These are phyloP conservation scores for Tachypleus tridentatus DNA, from an alignment of 1,140 invertebrate genomes.

Conservation along the genomic window DNA sequence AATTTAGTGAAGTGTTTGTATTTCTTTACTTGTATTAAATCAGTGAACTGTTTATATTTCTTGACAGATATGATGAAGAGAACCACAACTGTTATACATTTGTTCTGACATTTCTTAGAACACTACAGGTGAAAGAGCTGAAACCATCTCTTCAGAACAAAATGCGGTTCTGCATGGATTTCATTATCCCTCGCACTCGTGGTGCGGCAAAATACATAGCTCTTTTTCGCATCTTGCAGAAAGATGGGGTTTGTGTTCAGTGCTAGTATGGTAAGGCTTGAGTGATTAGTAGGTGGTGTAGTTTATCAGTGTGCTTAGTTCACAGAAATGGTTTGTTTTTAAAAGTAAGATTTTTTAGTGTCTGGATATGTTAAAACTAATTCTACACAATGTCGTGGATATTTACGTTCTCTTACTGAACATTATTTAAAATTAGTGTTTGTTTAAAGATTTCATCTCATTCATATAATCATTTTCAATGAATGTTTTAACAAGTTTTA, in stretches of 20 bases:
- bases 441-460: too few species aligned
- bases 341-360: too few species aligned
- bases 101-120: slow-evolving; percentile 52
- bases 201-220: slow-evolving; percentile 67
- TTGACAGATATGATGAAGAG: slow-evolving; percentile 50
- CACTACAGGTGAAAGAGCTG: slow-evolving; percentile 15
- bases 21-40: slow-evolving; percentile 3
- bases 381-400: too few species aligned
- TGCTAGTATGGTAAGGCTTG: not conserved
- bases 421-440: too few species aligned
- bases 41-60: not conserved
- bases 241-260: slow-evolving; percentile 10
- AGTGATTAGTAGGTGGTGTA: not conserved
- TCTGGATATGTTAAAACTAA: too few species aligned
- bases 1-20: slow-evolving; percentile 3
- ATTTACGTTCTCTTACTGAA: too few species aligned
- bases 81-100: slow-evolving; percentile 66
- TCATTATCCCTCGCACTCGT: slow-evolving; percentile 57
- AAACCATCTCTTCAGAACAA: slow-evolving; percentile 33
- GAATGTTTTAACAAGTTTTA: too few species aligned
- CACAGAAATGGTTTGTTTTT: too few species aligned
- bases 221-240: slow-evolving; percentile 46
- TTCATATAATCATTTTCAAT: too few species aligned
- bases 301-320: too few species aligned
- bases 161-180: slow-evolving; percentile 56